Conservation (phyloP, 2,113 vertebrate genomes). For the Chaenogobius annularis region DNA sequence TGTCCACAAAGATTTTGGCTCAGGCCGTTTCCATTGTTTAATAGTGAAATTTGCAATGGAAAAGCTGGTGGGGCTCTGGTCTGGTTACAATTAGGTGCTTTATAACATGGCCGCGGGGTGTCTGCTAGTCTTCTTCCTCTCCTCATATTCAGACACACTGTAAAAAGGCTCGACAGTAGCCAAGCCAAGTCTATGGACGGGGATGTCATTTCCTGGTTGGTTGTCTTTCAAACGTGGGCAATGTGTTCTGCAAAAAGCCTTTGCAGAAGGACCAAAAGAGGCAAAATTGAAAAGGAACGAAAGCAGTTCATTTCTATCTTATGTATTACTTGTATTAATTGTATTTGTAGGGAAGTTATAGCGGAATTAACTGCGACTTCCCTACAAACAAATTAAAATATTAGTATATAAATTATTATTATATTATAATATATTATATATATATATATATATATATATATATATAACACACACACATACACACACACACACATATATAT, state of each 20-base stretch:
- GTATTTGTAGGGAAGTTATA: no score
- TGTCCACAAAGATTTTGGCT: conserved; percentile 24
- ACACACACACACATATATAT: no score
- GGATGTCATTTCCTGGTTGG: conserved; percentile 10
- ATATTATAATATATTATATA: no score
- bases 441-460: no score
- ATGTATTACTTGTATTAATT: no score
- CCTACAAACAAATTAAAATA: no score
- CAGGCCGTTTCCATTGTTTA: not conserved
- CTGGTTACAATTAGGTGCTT: conserved; percentile 60
- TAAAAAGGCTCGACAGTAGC: conserved; percentile 3
- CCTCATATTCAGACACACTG: conserved; percentile 14
- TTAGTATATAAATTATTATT: no score
- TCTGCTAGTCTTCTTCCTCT: conserved; percentile 39
- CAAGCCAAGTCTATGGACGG: conserved; percentile 12
- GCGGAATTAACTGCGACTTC: no score
- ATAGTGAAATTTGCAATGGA: not conserved
- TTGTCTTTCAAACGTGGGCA: not conserved
- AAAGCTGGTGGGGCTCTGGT: conserved; percentile 10
- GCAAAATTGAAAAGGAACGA: not conserved
- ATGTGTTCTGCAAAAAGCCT: not conserved
- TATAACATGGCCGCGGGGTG: conserved; percentile 46
- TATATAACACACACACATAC: no score
- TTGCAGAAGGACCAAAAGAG: not conserved
- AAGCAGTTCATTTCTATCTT: not conserved